Conservation (phyloP, 1,140 invertebrate species). For the Rhagoletis pomonella region DNA sequence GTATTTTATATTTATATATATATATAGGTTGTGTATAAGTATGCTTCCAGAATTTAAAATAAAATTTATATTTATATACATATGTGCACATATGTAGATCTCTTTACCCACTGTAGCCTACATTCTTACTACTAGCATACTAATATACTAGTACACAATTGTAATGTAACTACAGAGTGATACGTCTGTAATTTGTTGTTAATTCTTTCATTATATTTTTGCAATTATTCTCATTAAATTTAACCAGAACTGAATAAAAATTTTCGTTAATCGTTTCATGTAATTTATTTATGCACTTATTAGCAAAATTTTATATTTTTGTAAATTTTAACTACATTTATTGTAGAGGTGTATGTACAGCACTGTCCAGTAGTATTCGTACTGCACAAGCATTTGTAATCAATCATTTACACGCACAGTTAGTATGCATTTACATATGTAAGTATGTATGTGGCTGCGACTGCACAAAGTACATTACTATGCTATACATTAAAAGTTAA, state of each 20-base stretch:
- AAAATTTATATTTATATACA: slow-evolving; percentile 10
- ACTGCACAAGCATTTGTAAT: slow-evolving; percentile 3
- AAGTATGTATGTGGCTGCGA: not conserved
- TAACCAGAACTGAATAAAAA: slow-evolving; percentile 16
- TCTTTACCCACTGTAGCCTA: not conserved
- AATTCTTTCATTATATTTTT: not conserved
- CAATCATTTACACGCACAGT: not conserved
- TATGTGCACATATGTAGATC: not conserved
- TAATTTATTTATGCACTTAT: not conserved
- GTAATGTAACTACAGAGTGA: not conserved
- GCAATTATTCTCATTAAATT: not conserved
- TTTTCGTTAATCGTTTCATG: slow-evolving; percentile 11
- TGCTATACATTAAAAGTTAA: not conserved
- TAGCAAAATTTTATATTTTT: slow-evolving; percentile 4
- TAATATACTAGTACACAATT: not conserved
- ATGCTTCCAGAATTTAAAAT: slow-evolving; percentile 36
- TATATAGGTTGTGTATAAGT: not conserved
- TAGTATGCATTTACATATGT: too few relatives aligned
- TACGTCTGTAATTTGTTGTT: not conserved
- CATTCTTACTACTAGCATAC: not conserved
- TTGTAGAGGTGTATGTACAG: slow-evolving; percentile 10
- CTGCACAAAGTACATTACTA: not conserved
- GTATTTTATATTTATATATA: slow-evolving; percentile 5
- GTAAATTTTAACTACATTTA: slow-evolving; percentile 7
- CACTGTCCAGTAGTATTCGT: not conserved